phyloP scores from a whole-genome alignment of 2,797 vertebrate genomes.

The Pachyuromys duprasi region DNA sequence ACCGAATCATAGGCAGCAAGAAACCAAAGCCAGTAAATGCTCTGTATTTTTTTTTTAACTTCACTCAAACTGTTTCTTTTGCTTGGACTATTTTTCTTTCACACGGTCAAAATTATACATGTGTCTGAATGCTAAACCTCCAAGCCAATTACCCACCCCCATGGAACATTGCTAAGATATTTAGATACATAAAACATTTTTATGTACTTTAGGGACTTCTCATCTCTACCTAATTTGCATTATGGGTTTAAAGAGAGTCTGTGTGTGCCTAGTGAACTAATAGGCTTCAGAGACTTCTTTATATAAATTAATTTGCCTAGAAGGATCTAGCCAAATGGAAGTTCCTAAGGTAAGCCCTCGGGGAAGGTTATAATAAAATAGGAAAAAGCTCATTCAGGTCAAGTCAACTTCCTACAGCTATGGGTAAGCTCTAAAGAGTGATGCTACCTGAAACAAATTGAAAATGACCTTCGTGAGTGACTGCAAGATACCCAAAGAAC shows the following conservation, averaged over 20 bases:
- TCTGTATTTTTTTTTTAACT: neutral
- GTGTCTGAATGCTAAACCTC: neutral
- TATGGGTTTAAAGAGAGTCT: neutral
- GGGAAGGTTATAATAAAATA: neutral
- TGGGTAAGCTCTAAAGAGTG: neutral
- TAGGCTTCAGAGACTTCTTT: neutral
- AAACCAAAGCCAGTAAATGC: neutral
- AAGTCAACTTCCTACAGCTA: neutral
- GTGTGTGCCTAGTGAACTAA: neutral
- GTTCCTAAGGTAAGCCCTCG: neutral
- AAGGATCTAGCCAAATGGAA: neutral
- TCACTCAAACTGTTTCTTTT: neutral
- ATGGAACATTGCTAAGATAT: neutral
- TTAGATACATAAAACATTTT: neutral
- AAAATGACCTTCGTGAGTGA: neutral
- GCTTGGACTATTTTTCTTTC: constrained; percentile 46
- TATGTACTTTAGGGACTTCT: neutral
- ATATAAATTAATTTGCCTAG: neutral
- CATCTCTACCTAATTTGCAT: neutral
- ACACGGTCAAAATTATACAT: neutral
- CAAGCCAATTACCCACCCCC: neutral
- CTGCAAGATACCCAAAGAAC: neutral
- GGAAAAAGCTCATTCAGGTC: neutral
- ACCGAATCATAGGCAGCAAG: neutral
- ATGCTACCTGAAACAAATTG: neutral